Conservation (phyloP, 1,140 invertebrate genomes). For the Coelopa frigida region DNA sequence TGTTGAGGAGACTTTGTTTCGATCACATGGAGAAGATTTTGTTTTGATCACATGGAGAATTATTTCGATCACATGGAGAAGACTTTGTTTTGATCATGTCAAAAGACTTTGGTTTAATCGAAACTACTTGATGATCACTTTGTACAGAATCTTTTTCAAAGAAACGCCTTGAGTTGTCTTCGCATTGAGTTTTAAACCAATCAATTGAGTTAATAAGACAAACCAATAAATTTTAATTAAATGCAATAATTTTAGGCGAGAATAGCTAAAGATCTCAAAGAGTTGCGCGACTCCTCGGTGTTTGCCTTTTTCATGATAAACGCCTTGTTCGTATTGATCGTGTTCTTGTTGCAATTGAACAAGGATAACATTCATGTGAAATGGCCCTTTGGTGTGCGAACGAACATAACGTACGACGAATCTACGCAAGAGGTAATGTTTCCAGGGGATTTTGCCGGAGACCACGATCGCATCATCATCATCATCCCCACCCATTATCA, state of each 20-base stretch:
- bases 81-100: no score
- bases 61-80: no score
- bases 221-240: conserved; percentile 9
- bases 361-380: conserved; percentile 89
- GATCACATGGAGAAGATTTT: no score
- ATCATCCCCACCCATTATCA: no score
- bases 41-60: no score
- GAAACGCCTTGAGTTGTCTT: neutral
- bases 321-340: conserved; percentile 95
- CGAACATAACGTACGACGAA: conserved; percentile 86
- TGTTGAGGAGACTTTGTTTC: no score
- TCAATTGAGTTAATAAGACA: no score
- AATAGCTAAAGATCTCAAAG: conserved; percentile 84
- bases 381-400: conserved; percentile 89
- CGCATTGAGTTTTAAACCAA: neutral
- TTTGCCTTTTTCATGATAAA: conserved; percentile 98
- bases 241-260: conserved; percentile 56
- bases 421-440: conserved; percentile 76
- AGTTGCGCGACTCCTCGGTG: conserved; percentile 86
- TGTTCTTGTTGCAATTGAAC: conserved; percentile 93
- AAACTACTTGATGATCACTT: no score
- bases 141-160: neutral
- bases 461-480: no score
- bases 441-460: conserved; percentile 14
- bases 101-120: no score